These are phyloP conservation scores for Odontamblyopus lacepedii DNA, from an alignment of 2,797 vertebrate species.

Conservation along the genomic window DNA sequence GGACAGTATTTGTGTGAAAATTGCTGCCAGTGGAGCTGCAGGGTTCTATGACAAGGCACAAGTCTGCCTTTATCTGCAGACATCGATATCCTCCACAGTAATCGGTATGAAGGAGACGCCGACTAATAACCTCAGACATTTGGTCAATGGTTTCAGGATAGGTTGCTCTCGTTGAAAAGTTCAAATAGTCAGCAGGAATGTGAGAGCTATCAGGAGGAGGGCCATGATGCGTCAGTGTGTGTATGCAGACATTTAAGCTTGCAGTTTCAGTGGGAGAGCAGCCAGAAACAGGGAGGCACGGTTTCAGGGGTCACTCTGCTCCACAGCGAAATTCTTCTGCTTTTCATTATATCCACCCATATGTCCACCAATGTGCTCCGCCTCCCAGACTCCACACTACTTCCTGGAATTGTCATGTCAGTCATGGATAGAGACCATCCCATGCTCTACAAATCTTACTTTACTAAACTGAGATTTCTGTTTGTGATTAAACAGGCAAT, in stretches of 20 bases:
- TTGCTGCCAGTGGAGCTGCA: slow-evolving; percentile 20
- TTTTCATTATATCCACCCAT: slow-evolving; percentile 76
- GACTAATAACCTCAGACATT: slow-evolving; percentile 64
- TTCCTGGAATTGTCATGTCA: slow-evolving; percentile 72
- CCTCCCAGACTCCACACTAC: slow-evolving; percentile 62
- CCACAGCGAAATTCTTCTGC: slow-evolving; percentile 67
- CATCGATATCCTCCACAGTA: slow-evolving; percentile 43
- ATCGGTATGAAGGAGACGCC: slow-evolving; percentile 58
- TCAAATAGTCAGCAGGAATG: slow-evolving; percentile 69
- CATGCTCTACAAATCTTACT: slow-evolving; percentile 32
- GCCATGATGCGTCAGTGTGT: slow-evolving; percentile 37
- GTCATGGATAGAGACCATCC: slow-evolving; percentile 35
- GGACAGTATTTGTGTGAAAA: slow-evolving; percentile 7
- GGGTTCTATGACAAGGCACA: slow-evolving; percentile 43
- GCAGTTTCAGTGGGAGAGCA: slow-evolving; percentile 65
- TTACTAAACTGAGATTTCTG: slow-evolving; percentile 34
- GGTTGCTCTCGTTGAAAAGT: slow-evolving; percentile 65
- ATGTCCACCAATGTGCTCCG: slow-evolving; percentile 61
- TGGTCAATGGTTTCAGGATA: slow-evolving; percentile 62
- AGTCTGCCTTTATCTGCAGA: slow-evolving; percentile 37
- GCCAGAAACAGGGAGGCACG: slow-evolving; percentile 61
- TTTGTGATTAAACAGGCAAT: slow-evolving; percentile 52
- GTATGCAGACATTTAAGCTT: slow-evolving; percentile 51
- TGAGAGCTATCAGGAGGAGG: slow-evolving; percentile 54
- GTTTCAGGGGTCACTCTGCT: slow-evolving; percentile 59